These are phyloP conservation scores for Rhinopomastus cyanomelas DNA, from an alignment of 2,113 vertebrate genomes.

Conservation along the genomic window DNA sequence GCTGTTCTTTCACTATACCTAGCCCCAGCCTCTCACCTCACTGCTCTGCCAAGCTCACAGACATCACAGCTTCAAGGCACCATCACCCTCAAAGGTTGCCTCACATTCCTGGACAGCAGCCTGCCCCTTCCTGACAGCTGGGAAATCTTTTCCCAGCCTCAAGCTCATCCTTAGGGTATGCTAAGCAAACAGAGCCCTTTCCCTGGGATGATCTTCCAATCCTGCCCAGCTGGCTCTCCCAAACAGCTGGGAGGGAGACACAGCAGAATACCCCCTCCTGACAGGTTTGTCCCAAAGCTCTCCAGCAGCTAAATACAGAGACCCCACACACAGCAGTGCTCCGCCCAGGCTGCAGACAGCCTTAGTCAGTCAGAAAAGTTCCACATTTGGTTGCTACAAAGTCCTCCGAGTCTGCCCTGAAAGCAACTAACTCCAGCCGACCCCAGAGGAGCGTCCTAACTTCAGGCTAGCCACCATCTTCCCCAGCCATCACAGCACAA, in stretches of 20 bases:
- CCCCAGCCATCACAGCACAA: background rate
- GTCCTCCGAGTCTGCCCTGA: background rate
- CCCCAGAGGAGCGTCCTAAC: background rate
- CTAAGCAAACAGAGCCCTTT: background rate
- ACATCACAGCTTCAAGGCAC: background rate
- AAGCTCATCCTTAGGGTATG: background rate
- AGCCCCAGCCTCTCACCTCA: background rate
- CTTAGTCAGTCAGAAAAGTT: background rate
- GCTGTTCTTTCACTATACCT: background rate
- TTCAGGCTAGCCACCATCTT: background rate
- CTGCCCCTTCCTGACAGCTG: background rate
- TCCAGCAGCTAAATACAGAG: background rate
- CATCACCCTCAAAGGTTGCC: background rate
- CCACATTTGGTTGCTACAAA: background rate
- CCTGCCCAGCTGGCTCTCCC: background rate
- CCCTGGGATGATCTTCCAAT: background rate
- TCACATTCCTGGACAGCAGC: background rate
- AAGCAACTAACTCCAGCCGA: background rate
- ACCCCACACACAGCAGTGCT: rapidly evolving
- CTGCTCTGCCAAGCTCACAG: background rate
- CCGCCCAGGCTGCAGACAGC: background rate
- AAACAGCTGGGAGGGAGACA: background rate
- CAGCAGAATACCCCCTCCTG: background rate
- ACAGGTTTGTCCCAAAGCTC: background rate
- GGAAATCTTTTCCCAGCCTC: slow-evolving; percentile 1